phyloP scores from a whole-genome alignment of 2,888 invertebrate species.

The Poecilus cupreus region DNA sequence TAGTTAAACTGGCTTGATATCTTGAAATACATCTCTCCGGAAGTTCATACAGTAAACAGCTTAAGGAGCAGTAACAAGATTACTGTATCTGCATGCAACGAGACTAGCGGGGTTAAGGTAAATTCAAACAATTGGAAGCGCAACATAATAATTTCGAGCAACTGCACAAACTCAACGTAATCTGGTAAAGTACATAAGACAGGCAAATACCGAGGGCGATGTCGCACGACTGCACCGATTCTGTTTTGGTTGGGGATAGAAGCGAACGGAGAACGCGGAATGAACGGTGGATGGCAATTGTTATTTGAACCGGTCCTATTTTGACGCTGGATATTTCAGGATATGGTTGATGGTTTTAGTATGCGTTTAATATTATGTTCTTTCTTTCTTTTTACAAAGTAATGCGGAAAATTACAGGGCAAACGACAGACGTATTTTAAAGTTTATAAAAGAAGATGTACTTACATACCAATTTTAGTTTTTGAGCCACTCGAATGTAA shows the following conservation, averaged over 20 bases:
- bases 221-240: slow-evolving; percentile 11
- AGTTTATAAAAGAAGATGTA: no score
- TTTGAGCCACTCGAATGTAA: no score
- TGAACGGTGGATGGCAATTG: no score
- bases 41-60: background rate
- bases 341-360: no score
- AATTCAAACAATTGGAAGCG: slow-evolving; percentile 8
- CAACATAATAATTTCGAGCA: slow-evolving; percentile 15
- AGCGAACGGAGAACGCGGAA: background rate
- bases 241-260: background rate
- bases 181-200: slow-evolving; percentile 29
- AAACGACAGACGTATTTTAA: no score
- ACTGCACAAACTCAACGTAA: slow-evolving; percentile 4
- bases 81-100: background rate
- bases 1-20: background rate
- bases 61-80: slow-evolving; percentile 2
- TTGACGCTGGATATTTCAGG: no score
- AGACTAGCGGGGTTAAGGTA: background rate
- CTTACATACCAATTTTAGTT: no score
- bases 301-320: no score
- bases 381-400: no score
- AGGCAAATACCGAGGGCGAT: slow-evolving; percentile 17
- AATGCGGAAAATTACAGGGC: no score
- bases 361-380: no score
- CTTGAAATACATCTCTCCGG: background rate